Evolutionary conservation across 2,113 vertebrate genomes (phyloP).

Genomic region (Cathartes aura): DNA sequence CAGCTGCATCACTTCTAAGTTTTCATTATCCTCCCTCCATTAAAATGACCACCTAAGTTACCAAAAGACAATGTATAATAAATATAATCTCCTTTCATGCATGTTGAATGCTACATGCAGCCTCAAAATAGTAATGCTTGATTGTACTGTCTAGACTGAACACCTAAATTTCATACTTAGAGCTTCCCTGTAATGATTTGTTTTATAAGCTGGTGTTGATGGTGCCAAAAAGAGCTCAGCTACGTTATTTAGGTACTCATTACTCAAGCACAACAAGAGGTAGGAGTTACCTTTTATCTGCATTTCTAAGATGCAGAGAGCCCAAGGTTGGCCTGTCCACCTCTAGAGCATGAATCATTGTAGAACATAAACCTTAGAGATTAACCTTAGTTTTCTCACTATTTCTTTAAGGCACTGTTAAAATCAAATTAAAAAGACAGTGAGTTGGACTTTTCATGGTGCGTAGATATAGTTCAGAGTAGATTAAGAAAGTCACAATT

Average conservation of each 20-base stretch:
- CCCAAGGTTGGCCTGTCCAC: neutral
- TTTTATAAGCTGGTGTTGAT: neutral
- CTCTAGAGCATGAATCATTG: neutral
- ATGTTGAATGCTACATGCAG: neutral
- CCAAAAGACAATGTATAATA: neutral
- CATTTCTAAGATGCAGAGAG: neutral
- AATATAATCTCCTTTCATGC: neutral
- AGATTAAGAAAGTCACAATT: neutral
- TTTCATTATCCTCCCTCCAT: neutral
- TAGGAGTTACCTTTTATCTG: neutral
- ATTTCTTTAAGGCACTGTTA: neutral
- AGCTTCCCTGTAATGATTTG: neutral
- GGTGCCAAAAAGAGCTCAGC: neutral
- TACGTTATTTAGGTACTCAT: neutral
- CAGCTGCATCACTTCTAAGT: neutral
- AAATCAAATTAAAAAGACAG: neutral
- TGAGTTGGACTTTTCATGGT: neutral
- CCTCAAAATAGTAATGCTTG: neutral
- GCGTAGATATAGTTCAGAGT: neutral
- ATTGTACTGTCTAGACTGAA: neutral
- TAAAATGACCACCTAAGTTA: neutral
- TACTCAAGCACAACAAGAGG: neutral
- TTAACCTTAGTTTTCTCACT: neutral
- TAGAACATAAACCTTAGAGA: neutral
- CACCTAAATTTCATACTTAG: neutral